A percentile compares a stretch with the other conserved stretches of the same genome.
Conservation (phyloP, 2,888 invertebrate genomes). For the Spodoptera picta region DNA sequence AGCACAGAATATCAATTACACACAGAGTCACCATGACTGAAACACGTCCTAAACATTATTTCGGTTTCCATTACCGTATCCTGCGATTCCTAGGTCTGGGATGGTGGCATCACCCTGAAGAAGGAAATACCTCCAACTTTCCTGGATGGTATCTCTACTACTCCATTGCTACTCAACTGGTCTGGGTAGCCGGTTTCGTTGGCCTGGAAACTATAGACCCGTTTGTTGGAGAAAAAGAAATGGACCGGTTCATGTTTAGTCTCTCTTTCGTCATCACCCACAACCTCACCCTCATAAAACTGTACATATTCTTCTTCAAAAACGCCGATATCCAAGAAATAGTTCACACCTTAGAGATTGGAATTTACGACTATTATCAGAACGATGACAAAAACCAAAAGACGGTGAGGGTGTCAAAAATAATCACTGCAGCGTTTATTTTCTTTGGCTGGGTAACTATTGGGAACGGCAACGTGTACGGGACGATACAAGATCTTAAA, state of each 20-base stretch:
- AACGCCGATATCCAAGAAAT: constrained; percentile 79
- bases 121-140: constrained; percentile 75
- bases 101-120: constrained; percentile 85
- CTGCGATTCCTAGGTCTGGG: constrained; percentile 80
- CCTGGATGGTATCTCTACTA: constrained; percentile 80
- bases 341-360: constrained; percentile 77
- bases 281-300: constrained; percentile 80
- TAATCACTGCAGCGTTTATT: constrained; percentile 75
- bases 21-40: constrained; percentile 49
- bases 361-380: constrained; percentile 77
- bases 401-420: constrained; percentile 73
- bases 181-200: constrained; percentile 83
- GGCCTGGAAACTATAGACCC: constrained; percentile 85
- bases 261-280: constrained; percentile 85
- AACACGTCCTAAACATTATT: constrained; percentile 73
- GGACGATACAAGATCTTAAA: constrained; percentile 75
- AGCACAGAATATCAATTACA: constrained; percentile 23
- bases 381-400: constrained; percentile 69
- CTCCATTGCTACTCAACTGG: constrained; percentile 75
- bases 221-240: constrained; percentile 81
- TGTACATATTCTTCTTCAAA: constrained; percentile 82
- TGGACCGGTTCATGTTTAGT: constrained; percentile 84
- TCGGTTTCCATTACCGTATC: constrained; percentile 75
- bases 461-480: constrained; percentile 78
- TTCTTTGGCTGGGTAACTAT: constrained; percentile 85